Base-by-base conservation (phyloP, 2,888 invertebrate species). In the Tenthredo distinguenda region DNA sequence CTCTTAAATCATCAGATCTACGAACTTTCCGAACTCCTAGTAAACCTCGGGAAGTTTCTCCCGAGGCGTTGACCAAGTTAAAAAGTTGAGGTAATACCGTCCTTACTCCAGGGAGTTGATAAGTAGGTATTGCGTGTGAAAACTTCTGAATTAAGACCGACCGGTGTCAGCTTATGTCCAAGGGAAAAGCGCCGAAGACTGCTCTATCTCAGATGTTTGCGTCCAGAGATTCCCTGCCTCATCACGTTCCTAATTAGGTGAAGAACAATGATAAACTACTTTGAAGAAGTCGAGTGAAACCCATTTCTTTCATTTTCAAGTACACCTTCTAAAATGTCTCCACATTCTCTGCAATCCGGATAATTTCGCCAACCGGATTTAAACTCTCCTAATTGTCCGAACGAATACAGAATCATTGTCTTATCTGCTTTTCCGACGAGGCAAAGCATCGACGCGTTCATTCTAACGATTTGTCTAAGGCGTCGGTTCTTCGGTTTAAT, bases 41-140 rank as follows among this genome's bases (percentile, higher is more conserved):
- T 74, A 21, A 74, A 43, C 21, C 40, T 43, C 21, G n/a, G 43
- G 4, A 74, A 74, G 72, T 43, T 74, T 43, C 7, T 74, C 43
- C 50, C 7, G 34, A 31, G 50, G 50, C 50, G 50, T 50, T 77
- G 50, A 77, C 47, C 76, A 50, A 77, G 76, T 77, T 50, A 21
- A 43, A 15, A 40, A 74, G 72, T 74, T 74, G 1, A 34, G 10
- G 40, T 74, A 74, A 74, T 74, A 40, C 40, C 26, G n/a, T 50
- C 76, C 31, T 77, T 50, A 77, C 76, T 50, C 18, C 31, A 7
- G 76, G 18, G 47, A 55, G 76, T 77, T 77, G 76, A 77, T 77
- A 50, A 77, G 50, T 77, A 47, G 76, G 21, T 50, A 50, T 77
- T 37, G 76, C 50, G 76, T 12, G 50, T n/a, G 31, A 31, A 50